Evolutionary conservation across 2,797 vertebrate species (phyloP).

Genomic region (Gymnocypris eckloni): DNA sequence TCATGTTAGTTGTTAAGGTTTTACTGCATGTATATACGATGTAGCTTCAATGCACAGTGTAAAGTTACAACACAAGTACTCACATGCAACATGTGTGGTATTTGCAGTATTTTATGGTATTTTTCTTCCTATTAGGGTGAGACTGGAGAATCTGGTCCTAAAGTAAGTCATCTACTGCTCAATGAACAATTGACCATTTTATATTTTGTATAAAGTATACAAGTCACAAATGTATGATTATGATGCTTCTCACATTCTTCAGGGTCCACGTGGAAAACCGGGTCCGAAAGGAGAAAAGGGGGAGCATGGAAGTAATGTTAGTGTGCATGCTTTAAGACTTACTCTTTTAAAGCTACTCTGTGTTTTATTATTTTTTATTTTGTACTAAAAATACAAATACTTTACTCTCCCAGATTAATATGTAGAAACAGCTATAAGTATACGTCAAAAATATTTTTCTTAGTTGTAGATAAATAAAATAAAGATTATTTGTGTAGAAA

Average conservation of each 20-base stretch:
- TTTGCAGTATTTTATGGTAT: not conserved
- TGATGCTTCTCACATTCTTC: constrained; percentile 1
- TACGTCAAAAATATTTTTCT: not conserved
- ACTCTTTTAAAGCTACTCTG: not conserved
- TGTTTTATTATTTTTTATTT: not conserved
- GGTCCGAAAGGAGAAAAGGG: constrained; percentile 87
- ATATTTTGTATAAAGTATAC: not conserved
- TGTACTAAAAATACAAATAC: not conserved
- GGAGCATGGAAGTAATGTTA: constrained; percentile 80
- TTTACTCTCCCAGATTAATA: not conserved
- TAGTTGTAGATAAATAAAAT: not conserved
- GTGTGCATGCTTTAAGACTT: constrained; percentile 64
- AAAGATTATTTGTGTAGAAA: no score
- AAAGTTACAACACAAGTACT: not conserved
- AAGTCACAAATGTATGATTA: not conserved
- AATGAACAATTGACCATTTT: not conserved
- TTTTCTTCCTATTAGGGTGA: constrained; percentile 80
- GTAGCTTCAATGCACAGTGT: not conserved
- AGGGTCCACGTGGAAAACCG: constrained; percentile 87
- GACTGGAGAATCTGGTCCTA: constrained; percentile 77
- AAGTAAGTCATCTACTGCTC: constrained; percentile 73
- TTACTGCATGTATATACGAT: not conserved
- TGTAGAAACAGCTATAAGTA: not conserved
- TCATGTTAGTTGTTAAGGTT: not conserved
- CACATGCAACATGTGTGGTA: not conserved